phyloP scores from a whole-genome alignment of 1,140 invertebrate species.

The Penaeus chinensis region DNA sequence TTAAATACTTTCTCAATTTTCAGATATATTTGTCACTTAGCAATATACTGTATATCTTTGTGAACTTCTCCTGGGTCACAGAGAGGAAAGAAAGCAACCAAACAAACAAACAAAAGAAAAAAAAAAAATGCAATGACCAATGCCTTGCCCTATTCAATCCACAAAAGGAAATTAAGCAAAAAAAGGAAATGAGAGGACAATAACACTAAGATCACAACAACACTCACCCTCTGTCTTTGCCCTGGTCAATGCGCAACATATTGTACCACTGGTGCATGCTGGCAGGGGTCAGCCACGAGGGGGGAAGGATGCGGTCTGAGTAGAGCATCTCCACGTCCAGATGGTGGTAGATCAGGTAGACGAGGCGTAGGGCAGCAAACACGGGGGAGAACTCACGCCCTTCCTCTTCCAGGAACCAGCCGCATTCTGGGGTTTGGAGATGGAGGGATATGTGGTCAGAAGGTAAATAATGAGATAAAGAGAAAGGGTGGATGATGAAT shows the following conservation, averaged over 20 bases:
- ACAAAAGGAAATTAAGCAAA: too few relatives aligned
- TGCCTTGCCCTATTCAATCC: too few relatives aligned
- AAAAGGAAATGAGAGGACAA: too few relatives aligned
- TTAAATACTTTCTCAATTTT: too few relatives aligned
- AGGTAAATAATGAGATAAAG: too few relatives aligned
- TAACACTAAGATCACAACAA: background rate
- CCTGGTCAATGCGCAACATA: conserved; percentile 78
- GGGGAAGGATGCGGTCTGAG: conserved; percentile 78
- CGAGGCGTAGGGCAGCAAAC: conserved; percentile 77
- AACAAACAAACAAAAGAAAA: too few relatives aligned
- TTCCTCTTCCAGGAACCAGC: conserved; percentile 66
- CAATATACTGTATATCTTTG: too few relatives aligned
- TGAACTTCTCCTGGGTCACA: too few relatives aligned
- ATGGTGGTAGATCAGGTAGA: conserved; percentile 79
- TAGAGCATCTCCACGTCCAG: conserved; percentile 78
- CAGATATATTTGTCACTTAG: too few relatives aligned
- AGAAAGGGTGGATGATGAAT: background rate
- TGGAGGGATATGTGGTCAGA: too few relatives aligned
- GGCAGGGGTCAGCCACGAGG: conserved; percentile 76
- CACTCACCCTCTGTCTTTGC: conserved; percentile 71
- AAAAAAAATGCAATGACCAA: too few relatives aligned
- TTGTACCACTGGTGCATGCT: conserved; percentile 79
- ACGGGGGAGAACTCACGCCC: conserved; percentile 74
- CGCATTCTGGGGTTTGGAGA: conserved; percentile 5
- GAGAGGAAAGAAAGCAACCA: too few relatives aligned